These are phyloP conservation scores for Ramphastos sulfuratus DNA, from an alignment of 2,113 vertebrate genomes.

Conservation along the genomic window DNA sequence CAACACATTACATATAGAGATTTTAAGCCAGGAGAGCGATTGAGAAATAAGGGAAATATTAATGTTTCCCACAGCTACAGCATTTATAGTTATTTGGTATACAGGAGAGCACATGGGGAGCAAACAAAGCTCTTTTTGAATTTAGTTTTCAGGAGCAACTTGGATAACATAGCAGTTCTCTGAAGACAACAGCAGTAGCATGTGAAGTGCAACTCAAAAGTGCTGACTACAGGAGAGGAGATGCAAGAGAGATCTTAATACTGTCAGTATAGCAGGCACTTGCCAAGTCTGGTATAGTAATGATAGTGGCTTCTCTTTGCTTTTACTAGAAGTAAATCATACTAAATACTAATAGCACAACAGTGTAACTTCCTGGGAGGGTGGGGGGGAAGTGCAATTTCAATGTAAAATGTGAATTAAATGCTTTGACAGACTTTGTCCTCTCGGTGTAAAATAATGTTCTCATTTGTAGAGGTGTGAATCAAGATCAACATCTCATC, in stretches of 20 bases:
- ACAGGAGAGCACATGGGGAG: neutral
- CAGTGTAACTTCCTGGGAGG: neutral
- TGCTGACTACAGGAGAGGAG: neutral
- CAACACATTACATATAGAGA: neutral
- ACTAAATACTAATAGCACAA: neutral
- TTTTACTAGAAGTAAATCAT: neutral
- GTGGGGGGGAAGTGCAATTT: neutral
- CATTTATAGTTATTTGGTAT: neutral
- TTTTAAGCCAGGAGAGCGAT: neutral
- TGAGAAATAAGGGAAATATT: neutral
- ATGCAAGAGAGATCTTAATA: neutral
- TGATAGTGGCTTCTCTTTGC: neutral
- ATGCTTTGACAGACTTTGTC: neutral
- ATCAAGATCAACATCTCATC: neutral
- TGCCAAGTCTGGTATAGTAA: neutral
- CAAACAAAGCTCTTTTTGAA: neutral
- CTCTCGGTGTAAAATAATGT: neutral
- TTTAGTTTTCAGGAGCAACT: neutral
- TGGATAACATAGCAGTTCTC: neutral
- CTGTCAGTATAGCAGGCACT: neutral
- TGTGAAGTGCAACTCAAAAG: neutral
- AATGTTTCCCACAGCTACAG: accelerated
- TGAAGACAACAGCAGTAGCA: neutral
- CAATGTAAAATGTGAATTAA: neutral
- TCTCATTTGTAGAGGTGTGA: neutral